Evolutionary conservation across 2,888 invertebrate species (phyloP).

Genomic region (Dioctria rufipes): DNA sequence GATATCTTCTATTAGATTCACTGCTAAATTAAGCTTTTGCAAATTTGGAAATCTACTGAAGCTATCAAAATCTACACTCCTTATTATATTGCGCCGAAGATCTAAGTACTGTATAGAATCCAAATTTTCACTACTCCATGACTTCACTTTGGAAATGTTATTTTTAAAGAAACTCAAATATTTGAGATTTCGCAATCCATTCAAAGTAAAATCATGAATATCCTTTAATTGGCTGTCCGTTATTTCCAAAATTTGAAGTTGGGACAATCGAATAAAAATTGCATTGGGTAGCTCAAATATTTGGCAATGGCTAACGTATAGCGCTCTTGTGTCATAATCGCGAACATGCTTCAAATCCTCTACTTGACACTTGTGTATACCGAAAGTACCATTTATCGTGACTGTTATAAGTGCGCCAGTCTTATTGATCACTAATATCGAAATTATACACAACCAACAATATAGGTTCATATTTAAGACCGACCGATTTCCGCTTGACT

Average conservation of each 20-base stretch:
- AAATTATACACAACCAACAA: no score
- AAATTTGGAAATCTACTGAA: constrained; percentile 67
- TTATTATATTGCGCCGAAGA: constrained; percentile 64
- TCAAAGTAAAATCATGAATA: constrained; percentile 64
- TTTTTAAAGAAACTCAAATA: constrained; percentile 66
- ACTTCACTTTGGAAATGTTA: constrained; percentile 65
- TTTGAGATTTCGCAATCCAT: constrained; percentile 65
- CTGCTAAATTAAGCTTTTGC: constrained; percentile 66
- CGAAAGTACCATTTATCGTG: background rate
- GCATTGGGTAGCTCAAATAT: background rate
- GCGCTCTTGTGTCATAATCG: background rate
- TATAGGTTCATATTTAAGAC: no score
- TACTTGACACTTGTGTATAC: constrained; percentile 5
- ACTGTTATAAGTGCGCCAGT: background rate
- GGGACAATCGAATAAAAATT: background rate
- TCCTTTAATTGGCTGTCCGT: background rate
- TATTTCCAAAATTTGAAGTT: background rate
- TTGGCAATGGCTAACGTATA: background rate
- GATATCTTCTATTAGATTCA: constrained; percentile 65
- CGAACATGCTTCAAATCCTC: constrained; percentile 3
- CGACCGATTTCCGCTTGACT: no score
- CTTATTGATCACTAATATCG: background rate
- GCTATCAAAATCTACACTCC: constrained; percentile 57
- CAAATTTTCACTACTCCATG: constrained; percentile 67
- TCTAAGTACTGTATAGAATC: constrained; percentile 65